Evolutionary conservation across 1,140 invertebrate genomes (phyloP).

Genomic region (Lerema accius): DNA sequence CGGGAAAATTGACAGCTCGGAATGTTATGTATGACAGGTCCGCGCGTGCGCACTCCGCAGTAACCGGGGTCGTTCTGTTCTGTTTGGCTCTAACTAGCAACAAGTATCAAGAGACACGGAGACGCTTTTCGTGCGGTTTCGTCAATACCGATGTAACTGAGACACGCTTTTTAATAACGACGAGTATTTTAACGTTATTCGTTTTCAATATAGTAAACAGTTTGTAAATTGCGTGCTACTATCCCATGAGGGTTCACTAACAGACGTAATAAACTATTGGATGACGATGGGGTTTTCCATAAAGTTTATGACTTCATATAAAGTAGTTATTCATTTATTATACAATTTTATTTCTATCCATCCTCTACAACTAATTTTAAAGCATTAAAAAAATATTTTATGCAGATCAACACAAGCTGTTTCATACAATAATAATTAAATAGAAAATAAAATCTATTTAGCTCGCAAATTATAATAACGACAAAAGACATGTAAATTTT

Average conservation of each 20-base stretch:
- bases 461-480: too few species aligned
- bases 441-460: too few species aligned
- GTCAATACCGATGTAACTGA: constrained; percentile 44
- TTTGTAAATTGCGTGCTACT: constrained; percentile 1
- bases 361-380: too few species aligned
- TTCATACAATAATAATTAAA: too few species aligned
- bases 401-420: too few species aligned
- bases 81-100: too few species aligned
- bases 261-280: too few species aligned
- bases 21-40: constrained; percentile 49
- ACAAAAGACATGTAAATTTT: too few species aligned
- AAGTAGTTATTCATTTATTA: too few species aligned
- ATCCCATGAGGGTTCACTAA: too few species aligned
- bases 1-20: constrained; percentile 52
- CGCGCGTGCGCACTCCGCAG: constrained; percentile 70
- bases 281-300: background rate
- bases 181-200: constrained; percentile 39
- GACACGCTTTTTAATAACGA: constrained; percentile 39
- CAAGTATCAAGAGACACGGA: background rate
- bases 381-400: too few species aligned
- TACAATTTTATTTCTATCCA: too few species aligned
- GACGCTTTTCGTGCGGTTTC: constrained; percentile 25
- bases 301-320: background rate
- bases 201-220: constrained; percentile 11
- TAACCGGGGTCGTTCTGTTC: constrained; percentile 55